phyloP scores from a whole-genome alignment of 2,113 vertebrate species.

The Onychostoma macrolepis region DNA sequence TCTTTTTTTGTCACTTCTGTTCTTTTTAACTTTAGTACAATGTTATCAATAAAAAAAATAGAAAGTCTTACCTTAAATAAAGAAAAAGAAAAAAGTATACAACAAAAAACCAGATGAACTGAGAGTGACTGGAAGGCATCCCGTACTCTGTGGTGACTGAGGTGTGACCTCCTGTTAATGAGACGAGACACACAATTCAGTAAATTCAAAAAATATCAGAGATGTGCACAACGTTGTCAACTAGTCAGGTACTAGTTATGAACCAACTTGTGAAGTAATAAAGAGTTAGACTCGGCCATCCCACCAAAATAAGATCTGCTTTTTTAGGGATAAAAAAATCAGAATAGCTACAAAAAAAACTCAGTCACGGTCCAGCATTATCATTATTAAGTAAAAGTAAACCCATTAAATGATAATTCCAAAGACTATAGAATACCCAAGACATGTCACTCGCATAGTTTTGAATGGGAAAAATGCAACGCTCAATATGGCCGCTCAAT shows the following conservation, averaged over 20 bases:
- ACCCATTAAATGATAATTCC: too few species aligned
- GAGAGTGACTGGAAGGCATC: conserved; percentile 97
- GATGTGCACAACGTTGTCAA: background rate
- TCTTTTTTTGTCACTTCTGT: background rate
- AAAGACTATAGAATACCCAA: too few species aligned
- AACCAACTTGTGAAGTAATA: background rate
- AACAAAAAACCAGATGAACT: conserved; percentile 99
- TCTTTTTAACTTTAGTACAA: background rate
- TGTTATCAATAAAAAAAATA: background rate
- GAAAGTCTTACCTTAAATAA: conserved; percentile 90
- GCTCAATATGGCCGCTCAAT: too few species aligned
- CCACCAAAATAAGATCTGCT: background rate
- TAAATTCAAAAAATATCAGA: background rate
- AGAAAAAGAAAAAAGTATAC: conserved; percentile 98
- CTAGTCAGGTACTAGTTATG: background rate
- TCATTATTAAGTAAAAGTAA: background rate
- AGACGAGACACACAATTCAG: background rate
- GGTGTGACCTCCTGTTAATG: conserved; percentile 82
- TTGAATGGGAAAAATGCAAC: too few species aligned
- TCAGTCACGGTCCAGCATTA: background rate
- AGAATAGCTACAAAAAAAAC: background rate
- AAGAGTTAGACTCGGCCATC: background rate
- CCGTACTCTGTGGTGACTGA: conserved; percentile 89
- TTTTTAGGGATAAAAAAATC: background rate
- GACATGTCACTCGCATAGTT: too few species aligned